These are phyloP conservation scores for Eueides isabella DNA, from an alignment of 1,140 invertebrate species.

Conservation along the genomic window DNA sequence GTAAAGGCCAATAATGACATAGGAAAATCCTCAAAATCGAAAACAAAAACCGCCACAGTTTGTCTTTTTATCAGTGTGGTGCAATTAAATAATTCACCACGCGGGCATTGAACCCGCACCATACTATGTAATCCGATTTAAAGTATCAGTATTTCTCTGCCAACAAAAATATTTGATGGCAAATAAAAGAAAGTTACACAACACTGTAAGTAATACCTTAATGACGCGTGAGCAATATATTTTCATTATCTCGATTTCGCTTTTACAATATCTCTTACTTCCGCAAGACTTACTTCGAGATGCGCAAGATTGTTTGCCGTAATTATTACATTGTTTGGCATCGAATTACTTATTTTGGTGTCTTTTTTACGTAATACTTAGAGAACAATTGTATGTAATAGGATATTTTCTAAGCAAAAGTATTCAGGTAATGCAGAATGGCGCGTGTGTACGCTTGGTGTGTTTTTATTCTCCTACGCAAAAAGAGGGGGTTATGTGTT, in stretches of 20 bases:
- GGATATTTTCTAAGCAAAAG: slow-evolving; percentile 47
- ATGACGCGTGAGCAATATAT: slow-evolving; percentile 9
- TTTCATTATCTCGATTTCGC: slow-evolving; percentile 28
- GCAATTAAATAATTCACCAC: no score
- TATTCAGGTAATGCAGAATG: slow-evolving; percentile 21
- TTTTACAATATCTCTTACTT: slow-evolving; percentile 18
- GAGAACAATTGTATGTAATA: slow-evolving; percentile 51
- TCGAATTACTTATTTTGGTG: slow-evolving; percentile 50
- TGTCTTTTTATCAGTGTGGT: no score
- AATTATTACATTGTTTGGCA: slow-evolving; percentile 56
- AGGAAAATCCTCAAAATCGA: no score
- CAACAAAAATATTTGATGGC: background rate
- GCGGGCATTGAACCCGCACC: no score
- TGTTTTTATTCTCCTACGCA: no score
- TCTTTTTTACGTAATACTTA: slow-evolving; percentile 43
- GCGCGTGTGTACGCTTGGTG: background rate
- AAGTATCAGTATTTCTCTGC: no score
- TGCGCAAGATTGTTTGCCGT: slow-evolving; percentile 56
- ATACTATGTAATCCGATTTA: no score
- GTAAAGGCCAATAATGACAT: no score
- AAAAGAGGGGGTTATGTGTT: no score
- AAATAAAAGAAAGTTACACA: slow-evolving; percentile 1
- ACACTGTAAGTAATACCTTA: slow-evolving; percentile 1
- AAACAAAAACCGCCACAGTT: no score
- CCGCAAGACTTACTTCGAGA: slow-evolving; percentile 35